Evolutionary conservation across 2,888 invertebrate genomes (phyloP).

Genomic region (Apoderus coryli): DNA sequence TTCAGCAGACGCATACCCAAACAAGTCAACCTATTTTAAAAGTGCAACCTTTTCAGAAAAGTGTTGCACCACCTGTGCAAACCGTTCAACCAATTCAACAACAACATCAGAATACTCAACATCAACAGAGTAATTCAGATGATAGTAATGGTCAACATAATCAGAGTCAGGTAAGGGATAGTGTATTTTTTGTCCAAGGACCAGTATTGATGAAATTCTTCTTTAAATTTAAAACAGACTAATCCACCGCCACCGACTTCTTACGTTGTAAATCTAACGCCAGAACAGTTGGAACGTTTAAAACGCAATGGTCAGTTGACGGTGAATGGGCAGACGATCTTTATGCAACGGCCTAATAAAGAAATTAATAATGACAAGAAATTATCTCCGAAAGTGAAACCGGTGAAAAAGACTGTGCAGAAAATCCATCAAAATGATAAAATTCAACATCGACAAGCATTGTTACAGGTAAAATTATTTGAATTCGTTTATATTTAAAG

Average conservation of each 20-base stretch:
- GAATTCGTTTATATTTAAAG: too few relatives aligned
- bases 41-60: conserved; percentile 31
- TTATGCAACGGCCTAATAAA: conserved; percentile 30
- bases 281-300: conserved; percentile 32
- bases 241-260: conserved; percentile 26
- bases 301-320: conserved; percentile 32
- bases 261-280: conserved; percentile 33
- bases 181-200: too few relatives aligned
- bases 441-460: too few relatives aligned
- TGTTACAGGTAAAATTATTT: too few relatives aligned
- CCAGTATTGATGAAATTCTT: too few relatives aligned
- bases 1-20: conserved; percentile 19
- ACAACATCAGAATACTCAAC: conserved; percentile 17
- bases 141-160: too few relatives aligned
- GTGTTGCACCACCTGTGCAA: conserved; percentile 31
- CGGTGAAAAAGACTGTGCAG: conserved; percentile 28
- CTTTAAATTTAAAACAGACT: too few relatives aligned
- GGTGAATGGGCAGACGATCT: conserved; percentile 33
- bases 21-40: conserved; percentile 26
- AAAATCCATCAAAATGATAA: too few relatives aligned
- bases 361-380: conserved; percentile 25
- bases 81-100: conserved; percentile 29
- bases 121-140: conserved; percentile 14
- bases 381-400: conserved; percentile 29
- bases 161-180: too few relatives aligned